Percentiles rank a stretch among this genome's conserved stretches.
Evolutionary conservation across 2,888 invertebrate genomes (phyloP).

Genomic region (Caenorhabditis parvicauda): DNA sequence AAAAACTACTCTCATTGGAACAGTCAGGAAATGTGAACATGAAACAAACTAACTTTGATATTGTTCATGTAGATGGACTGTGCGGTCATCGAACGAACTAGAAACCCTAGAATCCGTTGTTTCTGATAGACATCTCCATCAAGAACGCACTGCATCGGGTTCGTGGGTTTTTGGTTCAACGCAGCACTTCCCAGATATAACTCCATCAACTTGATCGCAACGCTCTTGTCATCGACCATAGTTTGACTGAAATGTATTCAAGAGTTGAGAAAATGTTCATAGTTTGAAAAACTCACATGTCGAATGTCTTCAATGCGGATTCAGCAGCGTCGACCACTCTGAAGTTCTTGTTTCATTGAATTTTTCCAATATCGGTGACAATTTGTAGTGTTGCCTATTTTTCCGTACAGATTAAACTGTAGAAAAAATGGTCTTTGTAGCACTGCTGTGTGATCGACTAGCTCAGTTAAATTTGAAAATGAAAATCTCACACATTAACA

Average conservation of each 20-base stretch:
- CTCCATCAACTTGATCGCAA: slow-evolving; percentile 21
- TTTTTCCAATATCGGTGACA: too few relatives aligned
- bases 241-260: slow-evolving; percentile 9
- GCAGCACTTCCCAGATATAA: slow-evolving; percentile 29
- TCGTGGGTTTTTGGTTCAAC: not conserved
- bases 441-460: too few relatives aligned
- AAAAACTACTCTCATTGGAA: too few relatives aligned
- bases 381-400: too few relatives aligned
- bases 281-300: slow-evolving; percentile 12
- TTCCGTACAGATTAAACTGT: too few relatives aligned
- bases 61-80: slow-evolving; percentile 36
- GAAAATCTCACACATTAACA: slow-evolving; percentile 17
- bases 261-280: not conserved
- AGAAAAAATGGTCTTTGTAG: too few relatives aligned
- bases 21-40: too few relatives aligned
- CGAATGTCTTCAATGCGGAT: slow-evolving; percentile 31
- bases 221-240: slow-evolving; percentile 11
- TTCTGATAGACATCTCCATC: slow-evolving; percentile 4
- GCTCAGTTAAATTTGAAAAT: not conserved
- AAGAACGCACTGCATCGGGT: slow-evolving; percentile 1
- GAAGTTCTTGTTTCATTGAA: not conserved
- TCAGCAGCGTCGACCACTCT: slow-evolving; percentile 35
- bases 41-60: too few relatives aligned
- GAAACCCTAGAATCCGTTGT: slow-evolving; percentile 16
- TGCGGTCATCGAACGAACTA: slow-evolving; percentile 28